These are phyloP conservation scores for Aspiorhynchus laticeps DNA, from an alignment of 2,113 vertebrate genomes.

Conservation along the genomic window DNA sequence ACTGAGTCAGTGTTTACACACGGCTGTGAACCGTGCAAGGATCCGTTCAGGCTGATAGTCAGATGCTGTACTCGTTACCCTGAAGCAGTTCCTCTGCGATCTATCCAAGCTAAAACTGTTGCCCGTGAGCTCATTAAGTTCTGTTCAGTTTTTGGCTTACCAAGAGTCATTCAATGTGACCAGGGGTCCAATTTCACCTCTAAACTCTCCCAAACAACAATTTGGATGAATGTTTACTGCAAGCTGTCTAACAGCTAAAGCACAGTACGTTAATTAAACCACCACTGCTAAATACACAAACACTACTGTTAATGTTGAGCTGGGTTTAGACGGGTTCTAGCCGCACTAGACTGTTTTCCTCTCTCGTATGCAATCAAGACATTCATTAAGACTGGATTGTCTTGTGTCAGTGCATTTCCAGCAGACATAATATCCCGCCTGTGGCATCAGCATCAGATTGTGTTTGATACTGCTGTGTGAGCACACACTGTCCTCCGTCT, in stretches of 20 bases:
- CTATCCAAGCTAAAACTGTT: neutral
- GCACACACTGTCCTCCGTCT: slow-evolving; percentile 23
- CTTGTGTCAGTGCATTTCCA: neutral
- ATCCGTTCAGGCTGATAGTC: neutral
- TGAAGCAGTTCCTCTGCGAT: neutral
- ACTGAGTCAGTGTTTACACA: slow-evolving; percentile 56
- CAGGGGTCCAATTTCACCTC: neutral
- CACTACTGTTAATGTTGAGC: too few relatives aligned
- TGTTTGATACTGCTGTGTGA: neutral
- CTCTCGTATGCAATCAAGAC: neutral
- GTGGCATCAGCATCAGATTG: slow-evolving; percentile 1
- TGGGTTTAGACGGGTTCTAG: too few relatives aligned
- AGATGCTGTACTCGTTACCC: neutral
- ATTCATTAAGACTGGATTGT: neutral
- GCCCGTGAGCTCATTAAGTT: too few relatives aligned
- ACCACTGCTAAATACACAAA: neutral
- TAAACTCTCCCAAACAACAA: neutral
- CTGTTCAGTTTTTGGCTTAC: too few relatives aligned
- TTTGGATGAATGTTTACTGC: neutral
- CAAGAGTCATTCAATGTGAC: neutral
- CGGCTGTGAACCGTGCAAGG: slow-evolving; percentile 11
- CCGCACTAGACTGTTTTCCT: neutral
- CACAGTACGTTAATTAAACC: neutral
- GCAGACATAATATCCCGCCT: slow-evolving; percentile 42
- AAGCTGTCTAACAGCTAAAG: neutral